These are phyloP conservation scores for Sisor rabdophorus DNA, from an alignment of 2,113 vertebrate species.

Conservation along the genomic window DNA sequence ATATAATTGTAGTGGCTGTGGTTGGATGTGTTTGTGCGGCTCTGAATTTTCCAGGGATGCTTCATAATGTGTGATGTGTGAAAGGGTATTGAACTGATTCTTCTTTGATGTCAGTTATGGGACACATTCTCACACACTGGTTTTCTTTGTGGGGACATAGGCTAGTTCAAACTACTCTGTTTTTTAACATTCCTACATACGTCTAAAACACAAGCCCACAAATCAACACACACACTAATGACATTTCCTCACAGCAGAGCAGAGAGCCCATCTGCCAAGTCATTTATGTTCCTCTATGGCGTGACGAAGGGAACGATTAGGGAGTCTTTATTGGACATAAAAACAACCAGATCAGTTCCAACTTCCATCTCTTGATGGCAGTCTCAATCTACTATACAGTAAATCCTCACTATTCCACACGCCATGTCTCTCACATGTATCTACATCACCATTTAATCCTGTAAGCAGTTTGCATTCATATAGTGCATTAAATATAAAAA, in stretches of 20 bases:
- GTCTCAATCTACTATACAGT: slow-evolving; percentile 25
- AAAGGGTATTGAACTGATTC: slow-evolving; percentile 28
- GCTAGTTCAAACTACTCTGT: neutral
- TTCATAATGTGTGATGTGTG: slow-evolving; percentile 20
- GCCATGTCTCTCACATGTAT: neutral
- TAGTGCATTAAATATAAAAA: neutral
- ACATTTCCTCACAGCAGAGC: slow-evolving; percentile 30
- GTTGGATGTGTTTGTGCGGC: slow-evolving; percentile 4
- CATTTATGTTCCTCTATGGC: slow-evolving; percentile 27
- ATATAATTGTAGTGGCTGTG: slow-evolving; percentile 32
- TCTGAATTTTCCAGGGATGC: slow-evolving; percentile 31
- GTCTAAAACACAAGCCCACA: neutral
- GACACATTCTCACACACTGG: slow-evolving; percentile 9
- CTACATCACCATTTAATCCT: neutral
- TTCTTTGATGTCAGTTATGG: slow-evolving; percentile 11
- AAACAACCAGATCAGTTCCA: slow-evolving; percentile 9
- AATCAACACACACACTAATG: slow-evolving; percentile 1
- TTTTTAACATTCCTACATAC: neutral
- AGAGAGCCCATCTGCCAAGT: slow-evolving; percentile 25
- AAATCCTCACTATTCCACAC: neutral
- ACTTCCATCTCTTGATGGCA: slow-evolving; percentile 38
- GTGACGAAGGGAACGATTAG: neutral
- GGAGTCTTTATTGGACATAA: neutral
- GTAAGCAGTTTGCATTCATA: neutral
- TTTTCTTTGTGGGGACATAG: neutral